phyloP scores from a whole-genome alignment of 2,113 vertebrate species.

The Emberiza fucata region DNA sequence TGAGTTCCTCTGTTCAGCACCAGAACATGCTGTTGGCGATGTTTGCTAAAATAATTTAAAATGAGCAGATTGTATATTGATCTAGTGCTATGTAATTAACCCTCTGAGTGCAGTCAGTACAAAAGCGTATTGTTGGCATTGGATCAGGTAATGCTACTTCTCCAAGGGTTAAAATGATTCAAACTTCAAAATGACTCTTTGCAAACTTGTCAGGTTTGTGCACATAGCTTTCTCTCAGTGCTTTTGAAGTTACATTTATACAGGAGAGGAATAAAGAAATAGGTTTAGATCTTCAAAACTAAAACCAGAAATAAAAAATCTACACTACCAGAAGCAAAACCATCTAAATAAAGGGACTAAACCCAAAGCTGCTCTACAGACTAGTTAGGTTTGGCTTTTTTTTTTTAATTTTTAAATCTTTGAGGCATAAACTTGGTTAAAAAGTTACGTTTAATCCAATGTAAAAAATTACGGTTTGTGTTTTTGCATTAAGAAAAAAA shows the following conservation, averaged over 20 bases:
- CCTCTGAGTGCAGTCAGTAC: background rate
- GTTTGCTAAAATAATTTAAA: background rate
- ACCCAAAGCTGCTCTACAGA: background rate
- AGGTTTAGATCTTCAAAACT: background rate
- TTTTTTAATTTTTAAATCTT: background rate
- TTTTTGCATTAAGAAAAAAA: conserved; percentile 58
- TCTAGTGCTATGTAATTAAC: background rate
- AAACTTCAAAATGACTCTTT: background rate
- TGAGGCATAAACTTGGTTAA: conserved; percentile 56
- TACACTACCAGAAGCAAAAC: background rate
- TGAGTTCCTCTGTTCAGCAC: background rate
- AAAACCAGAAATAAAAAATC: background rate
- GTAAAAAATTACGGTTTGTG: conserved; percentile 57
- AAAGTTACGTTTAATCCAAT: conserved; percentile 65
- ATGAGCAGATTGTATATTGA: background rate
- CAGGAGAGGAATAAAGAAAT: background rate
- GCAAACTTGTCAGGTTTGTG: background rate
- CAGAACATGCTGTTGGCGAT: background rate
- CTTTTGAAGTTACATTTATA: background rate
- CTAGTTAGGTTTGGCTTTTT: background rate
- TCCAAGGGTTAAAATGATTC: background rate
- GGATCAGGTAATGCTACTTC: background rate
- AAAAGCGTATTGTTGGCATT: accelerated
- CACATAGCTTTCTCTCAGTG: background rate
- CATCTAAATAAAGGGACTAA: background rate